Percentiles rank a stretch among this genome's conserved stretches.
Evolutionary conservation across 2,797 vertebrate genomes (phyloP).

Genomic region (Amblyraja radiata): DNA sequence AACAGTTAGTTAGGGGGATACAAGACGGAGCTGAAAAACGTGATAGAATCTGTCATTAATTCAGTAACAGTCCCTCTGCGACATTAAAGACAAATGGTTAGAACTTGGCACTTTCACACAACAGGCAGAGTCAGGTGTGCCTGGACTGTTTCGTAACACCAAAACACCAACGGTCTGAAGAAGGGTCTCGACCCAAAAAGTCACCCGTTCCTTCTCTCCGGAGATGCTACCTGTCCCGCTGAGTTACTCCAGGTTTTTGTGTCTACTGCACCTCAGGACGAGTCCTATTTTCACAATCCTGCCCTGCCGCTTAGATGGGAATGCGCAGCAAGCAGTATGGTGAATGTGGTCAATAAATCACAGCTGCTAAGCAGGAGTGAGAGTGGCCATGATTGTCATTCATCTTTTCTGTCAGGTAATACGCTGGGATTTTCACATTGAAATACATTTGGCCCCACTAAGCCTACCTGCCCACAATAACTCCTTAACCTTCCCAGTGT

Average conservation of each 20-base stretch:
- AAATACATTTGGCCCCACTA: background rate
- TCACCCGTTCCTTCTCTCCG: too few relatives aligned
- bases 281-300: background rate
- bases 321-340: background rate
- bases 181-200: too few relatives aligned
- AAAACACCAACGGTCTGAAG: background rate
- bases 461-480: background rate
- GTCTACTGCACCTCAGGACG: background rate
- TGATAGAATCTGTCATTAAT: constrained; percentile 13
- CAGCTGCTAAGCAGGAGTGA: background rate
- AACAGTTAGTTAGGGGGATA: constrained; percentile 4
- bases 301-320: background rate
- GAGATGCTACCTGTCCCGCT: too few relatives aligned
- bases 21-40: background rate
- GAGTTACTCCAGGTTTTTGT: too few relatives aligned
- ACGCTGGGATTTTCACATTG: background rate
- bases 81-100: background rate
- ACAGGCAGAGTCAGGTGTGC: background rate
- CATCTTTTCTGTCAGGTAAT: background rate
- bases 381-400: background rate
- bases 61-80: constrained; percentile 3
- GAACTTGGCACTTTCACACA: background rate
- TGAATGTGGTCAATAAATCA: background rate
- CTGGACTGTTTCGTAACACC: background rate
- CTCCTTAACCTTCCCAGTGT: background rate